Percentiles rank a stretch among this genome's conserved stretches.
Conservation (phyloP, 2,113 vertebrate genomes). For the Circaetus gallicus region DNA sequence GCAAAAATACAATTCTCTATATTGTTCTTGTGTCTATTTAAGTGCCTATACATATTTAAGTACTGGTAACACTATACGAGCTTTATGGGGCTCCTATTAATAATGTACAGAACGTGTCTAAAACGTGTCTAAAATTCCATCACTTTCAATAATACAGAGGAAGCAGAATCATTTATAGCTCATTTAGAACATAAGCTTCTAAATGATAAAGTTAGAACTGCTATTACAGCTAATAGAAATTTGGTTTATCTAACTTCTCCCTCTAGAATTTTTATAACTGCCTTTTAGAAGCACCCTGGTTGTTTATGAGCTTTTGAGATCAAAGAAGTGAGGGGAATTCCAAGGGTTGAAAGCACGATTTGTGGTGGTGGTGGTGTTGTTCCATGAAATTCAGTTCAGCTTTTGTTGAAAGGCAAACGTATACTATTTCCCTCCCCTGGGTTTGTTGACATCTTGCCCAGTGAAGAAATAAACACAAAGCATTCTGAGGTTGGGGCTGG, state of each 20-base stretch:
- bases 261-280: not conserved
- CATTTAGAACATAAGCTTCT: not conserved
- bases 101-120: not conserved
- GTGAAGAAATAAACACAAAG: not conserved
- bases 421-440: not conserved
- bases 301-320: constrained; percentile 18
- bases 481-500: not conserved
- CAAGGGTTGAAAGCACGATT: not conserved
- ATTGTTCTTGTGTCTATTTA: not conserved
- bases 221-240: not conserved
- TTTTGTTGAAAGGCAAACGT: not conserved
- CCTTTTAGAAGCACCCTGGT: not conserved
- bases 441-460: constrained; percentile 3
- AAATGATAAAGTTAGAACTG: not conserved
- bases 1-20: not conserved
- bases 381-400: not conserved
- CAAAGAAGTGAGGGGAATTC: constrained; percentile 45
- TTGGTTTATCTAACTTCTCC: not conserved
- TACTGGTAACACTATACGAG: not conserved
- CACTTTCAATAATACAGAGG: not conserved
- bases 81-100: not conserved
- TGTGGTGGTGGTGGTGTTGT: not conserved
- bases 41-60: not conserved
- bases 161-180: not conserved
- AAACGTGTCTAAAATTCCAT: not conserved